Evolutionary conservation across 2,113 vertebrate species (phyloP), one percentile per base, ranked within the genome.

Genomic region (Actenoides lindsayi): DNA sequence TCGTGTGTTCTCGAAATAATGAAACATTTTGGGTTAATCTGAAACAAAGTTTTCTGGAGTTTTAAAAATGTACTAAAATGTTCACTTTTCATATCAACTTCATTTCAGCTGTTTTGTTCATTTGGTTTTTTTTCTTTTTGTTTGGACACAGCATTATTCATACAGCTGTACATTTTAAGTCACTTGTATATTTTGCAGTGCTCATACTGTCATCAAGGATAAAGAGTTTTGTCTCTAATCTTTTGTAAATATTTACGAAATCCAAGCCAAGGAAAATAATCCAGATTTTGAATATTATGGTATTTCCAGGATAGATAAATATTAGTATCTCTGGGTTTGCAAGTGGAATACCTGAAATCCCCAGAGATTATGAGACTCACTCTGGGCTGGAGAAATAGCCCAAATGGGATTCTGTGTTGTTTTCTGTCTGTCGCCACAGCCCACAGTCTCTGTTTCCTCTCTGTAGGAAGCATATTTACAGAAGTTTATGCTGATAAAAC

Each of bases 191-290:
- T 76, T 85, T 90, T 85, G 68, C 1, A 37, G 17, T 7, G 15
- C 13, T 35, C 21, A 30, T 60, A 62, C 9, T 18, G 37, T 31
- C 48, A 76, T 1, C 56, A 42, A 76, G 11, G 27, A 62, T 62
- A 85, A 73, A 82, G 75, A 28, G 13, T 79, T 87, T 21, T 90
- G 20, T 85, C 30, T 79, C 20, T 79, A 79, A 57, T 69, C 33
- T 7, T 85, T 88, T 95, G 33, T 73, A 90, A 90, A 60, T 50
- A 35, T 51, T 96, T 65, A 65, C 39, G 76, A 90, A 93, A 83
- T 69, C 3, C 44, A 88, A 68, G 20, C 65, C 53, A 85, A 85
- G 16, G 6, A 90, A 88, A 88, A 79, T 42, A 87, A 82, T 25
- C 10, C 10, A 74, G 56, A 63, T 65, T 60, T 69, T 53, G 10